phyloP scores from a whole-genome alignment of 2,113 vertebrate species.

The Dissostichus mawsoni region DNA sequence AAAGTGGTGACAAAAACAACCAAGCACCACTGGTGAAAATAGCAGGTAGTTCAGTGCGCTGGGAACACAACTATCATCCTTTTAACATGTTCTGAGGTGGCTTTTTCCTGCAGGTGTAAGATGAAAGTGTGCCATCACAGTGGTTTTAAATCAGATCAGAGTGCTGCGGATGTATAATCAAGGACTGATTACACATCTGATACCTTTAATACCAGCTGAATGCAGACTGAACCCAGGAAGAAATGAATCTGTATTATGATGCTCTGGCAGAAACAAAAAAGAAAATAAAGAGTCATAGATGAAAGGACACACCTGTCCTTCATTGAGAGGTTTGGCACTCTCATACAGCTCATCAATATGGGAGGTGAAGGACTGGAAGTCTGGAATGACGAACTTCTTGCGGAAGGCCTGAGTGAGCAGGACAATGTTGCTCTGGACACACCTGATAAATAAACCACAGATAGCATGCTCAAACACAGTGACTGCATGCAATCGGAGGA shows the following conservation, averaged over 20 bases:
- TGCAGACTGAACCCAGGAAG: conserved; percentile 18
- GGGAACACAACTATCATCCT: neutral
- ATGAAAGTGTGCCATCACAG: neutral
- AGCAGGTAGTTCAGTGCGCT: neutral
- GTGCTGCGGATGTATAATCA: neutral
- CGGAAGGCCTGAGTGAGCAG: conserved; percentile 98
- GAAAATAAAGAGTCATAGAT: conserved; percentile 28
- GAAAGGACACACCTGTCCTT: conserved; percentile 90
- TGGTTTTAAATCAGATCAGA: neutral
- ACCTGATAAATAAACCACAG: conserved; percentile 85
- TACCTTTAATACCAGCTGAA: neutral
- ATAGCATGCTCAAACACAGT: conserved; percentile 63
- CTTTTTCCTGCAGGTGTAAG: neutral
- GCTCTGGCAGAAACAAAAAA: neutral
- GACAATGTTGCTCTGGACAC: conserved; percentile 99
- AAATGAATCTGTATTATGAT: conserved; percentile 26
- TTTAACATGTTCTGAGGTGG: conserved; percentile 4
- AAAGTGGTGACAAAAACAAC: neutral
- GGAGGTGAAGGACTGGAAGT: conserved; percentile 95
- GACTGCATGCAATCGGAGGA: conserved; percentile 57
- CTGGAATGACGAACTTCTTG: conserved; percentile 98
- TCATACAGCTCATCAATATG: conserved; percentile 96
- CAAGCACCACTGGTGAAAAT: neutral
- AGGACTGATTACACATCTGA: neutral
- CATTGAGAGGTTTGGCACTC: conserved; percentile 91